Evolutionary conservation across 2,797 vertebrate genomes (phyloP).

Genomic region (Balearica regulorum): DNA sequence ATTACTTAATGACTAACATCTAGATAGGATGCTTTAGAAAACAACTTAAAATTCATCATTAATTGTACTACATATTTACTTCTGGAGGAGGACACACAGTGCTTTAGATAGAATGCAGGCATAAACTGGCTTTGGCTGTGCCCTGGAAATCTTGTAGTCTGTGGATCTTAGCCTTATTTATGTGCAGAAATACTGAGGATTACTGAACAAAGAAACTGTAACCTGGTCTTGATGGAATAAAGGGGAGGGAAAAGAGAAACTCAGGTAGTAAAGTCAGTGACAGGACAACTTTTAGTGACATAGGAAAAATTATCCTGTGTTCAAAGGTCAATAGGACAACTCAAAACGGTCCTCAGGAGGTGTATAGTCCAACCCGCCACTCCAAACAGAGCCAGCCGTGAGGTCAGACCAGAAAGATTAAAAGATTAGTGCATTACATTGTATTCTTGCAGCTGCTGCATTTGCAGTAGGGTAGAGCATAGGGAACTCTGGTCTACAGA

Average conservation of each 20-base stretch:
- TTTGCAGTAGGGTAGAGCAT: background rate
- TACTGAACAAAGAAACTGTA: background rate
- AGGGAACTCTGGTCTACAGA: background rate
- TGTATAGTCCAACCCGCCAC: fast-evolving
- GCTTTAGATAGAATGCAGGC: background rate
- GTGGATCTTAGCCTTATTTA: background rate
- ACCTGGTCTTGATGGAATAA: background rate
- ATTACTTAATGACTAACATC: background rate
- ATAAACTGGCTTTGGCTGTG: background rate
- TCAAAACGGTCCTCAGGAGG: background rate
- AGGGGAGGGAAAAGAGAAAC: background rate
- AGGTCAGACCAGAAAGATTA: background rate
- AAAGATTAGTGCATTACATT: background rate
- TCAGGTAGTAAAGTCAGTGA: background rate
- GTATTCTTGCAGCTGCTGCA: background rate
- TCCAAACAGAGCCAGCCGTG: background rate
- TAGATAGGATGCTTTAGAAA: background rate
- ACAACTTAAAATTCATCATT: background rate
- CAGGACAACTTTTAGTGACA: background rate
- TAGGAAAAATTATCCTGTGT: background rate
- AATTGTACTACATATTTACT: background rate
- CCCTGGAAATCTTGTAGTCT: background rate
- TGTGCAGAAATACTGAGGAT: background rate
- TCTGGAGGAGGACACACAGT: background rate
- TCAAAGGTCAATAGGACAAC: background rate